Evolutionary conservation across 2,888 invertebrate species (phyloP).

Genomic region (Microchrysa polita): DNA sequence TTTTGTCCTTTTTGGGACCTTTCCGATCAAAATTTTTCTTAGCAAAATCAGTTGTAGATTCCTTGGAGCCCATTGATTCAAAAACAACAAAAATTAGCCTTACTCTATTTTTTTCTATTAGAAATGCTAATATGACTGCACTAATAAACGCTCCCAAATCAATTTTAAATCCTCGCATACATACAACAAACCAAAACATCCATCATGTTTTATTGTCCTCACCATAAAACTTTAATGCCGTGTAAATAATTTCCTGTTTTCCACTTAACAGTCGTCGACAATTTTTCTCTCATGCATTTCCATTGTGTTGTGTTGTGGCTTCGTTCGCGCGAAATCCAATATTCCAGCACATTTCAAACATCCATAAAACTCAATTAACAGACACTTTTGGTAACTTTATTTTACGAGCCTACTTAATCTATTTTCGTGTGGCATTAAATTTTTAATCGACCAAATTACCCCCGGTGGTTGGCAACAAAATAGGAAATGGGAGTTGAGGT

Average conservation of each 20-base stretch:
- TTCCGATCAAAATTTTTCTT: too few species aligned
- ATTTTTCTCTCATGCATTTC: background rate
- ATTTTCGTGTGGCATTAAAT: constrained; percentile 21
- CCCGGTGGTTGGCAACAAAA: background rate
- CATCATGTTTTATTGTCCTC: background rate
- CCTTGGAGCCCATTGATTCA: too few species aligned
- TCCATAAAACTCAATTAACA: constrained; percentile 28
- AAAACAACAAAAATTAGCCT: too few species aligned
- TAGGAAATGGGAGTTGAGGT: background rate
- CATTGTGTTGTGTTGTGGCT: background rate
- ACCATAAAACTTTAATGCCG: constrained; percentile 2
- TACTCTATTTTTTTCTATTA: too few species aligned
- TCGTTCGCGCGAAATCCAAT: too few species aligned
- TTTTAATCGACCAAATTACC: constrained; percentile 22
- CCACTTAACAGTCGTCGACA: background rate
- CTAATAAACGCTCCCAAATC: too few species aligned
- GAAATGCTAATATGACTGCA: too few species aligned
- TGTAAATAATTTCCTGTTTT: constrained; percentile 4
- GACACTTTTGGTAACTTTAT: constrained; percentile 14
- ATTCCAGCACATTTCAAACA: background rate
- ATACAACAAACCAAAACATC: too few species aligned
- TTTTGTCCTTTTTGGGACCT: too few species aligned
- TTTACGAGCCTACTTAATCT: constrained; percentile 17
- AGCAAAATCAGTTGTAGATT: too few species aligned
- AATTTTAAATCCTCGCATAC: too few species aligned